Percentiles rank a stretch among this genome's conserved stretches.
phyloP scores from a whole-genome alignment of 2,888 invertebrate genomes.

The Heliothis peltigera region DNA sequence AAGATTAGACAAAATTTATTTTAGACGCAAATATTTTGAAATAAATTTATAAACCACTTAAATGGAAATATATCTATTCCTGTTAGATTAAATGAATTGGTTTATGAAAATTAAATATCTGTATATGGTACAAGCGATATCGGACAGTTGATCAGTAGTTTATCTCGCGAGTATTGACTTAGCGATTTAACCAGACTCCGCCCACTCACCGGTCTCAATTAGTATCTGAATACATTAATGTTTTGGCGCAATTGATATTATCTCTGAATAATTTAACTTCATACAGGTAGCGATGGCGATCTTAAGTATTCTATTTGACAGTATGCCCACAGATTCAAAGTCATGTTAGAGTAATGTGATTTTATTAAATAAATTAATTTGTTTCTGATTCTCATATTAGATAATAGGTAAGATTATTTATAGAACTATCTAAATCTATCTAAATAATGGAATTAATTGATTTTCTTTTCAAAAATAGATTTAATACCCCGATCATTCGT shows the following conservation, averaged over 20 bases:
- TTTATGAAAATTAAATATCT: slow-evolving; percentile 40
- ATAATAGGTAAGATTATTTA: too few species aligned
- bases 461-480: too few species aligned
- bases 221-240: slow-evolving; percentile 44
- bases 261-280: slow-evolving; percentile 27
- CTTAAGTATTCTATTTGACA: too few species aligned
- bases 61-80: slow-evolving; percentile 39
- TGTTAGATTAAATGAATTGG: slow-evolving; percentile 34
- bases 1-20: slow-evolving; percentile 25
- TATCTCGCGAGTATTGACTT: slow-evolving; percentile 46
- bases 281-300: neutral
- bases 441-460: too few species aligned
- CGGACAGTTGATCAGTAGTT: slow-evolving; percentile 45
- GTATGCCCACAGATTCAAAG: too few species aligned
- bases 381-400: too few species aligned
- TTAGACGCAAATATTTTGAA: slow-evolving; percentile 24
- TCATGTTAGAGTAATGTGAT: too few species aligned
- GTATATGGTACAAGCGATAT: slow-evolving; percentile 32
- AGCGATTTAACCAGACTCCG: slow-evolving; percentile 27
- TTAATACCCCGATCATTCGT: too few species aligned
- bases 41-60: slow-evolving; percentile 46
- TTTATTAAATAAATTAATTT: too few species aligned
- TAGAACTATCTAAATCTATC: too few species aligned
- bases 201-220: slow-evolving; percentile 49
- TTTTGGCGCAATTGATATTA: slow-evolving; percentile 52